These are phyloP conservation scores for Leptoclinus maculatus DNA, from an alignment of 2,797 vertebrate genomes.

Conservation along the genomic window DNA sequence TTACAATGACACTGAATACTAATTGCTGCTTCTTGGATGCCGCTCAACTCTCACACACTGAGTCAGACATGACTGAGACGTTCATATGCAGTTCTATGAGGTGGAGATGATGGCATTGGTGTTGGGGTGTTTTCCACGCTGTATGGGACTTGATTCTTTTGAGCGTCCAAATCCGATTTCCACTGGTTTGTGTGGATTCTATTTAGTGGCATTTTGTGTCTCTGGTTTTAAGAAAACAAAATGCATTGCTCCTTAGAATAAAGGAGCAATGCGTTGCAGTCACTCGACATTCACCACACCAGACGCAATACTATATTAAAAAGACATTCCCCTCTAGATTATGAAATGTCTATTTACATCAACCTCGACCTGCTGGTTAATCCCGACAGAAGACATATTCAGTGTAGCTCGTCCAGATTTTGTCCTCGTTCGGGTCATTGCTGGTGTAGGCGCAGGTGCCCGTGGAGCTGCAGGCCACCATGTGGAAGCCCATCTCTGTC, in stretches of 20 bases:
- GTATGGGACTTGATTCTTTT: not conserved
- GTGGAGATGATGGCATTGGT: conserved; percentile 32
- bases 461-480: conserved; percentile 94
- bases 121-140: conserved; percentile 3
- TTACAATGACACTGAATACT: conserved; percentile 66
- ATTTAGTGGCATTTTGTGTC: not conserved
- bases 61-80: conserved; percentile 61
- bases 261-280: conserved; percentile 7
- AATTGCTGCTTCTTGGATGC: conserved; percentile 51
- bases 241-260: not conserved
- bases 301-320: conserved; percentile 34
- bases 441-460: conserved; percentile 93
- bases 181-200: conserved; percentile 6
- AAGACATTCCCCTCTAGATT: conserved; percentile 42
- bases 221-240: not conserved
- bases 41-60: conserved; percentile 52
- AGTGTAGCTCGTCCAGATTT: conserved; percentile 97
- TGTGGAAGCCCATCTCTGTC: conserved; percentile 92
- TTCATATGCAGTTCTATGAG: conserved; percentile 54
- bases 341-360: conserved; percentile 58
- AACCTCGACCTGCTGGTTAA: conserved; percentile 75
- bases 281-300: conserved; percentile 32
- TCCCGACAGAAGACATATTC: conserved; percentile 96
- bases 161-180: not conserved
- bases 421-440: conserved; percentile 92